Evolutionary conservation across 2,797 vertebrate genomes (phyloP).

Genomic region (Hemibagrus guttatus): DNA sequence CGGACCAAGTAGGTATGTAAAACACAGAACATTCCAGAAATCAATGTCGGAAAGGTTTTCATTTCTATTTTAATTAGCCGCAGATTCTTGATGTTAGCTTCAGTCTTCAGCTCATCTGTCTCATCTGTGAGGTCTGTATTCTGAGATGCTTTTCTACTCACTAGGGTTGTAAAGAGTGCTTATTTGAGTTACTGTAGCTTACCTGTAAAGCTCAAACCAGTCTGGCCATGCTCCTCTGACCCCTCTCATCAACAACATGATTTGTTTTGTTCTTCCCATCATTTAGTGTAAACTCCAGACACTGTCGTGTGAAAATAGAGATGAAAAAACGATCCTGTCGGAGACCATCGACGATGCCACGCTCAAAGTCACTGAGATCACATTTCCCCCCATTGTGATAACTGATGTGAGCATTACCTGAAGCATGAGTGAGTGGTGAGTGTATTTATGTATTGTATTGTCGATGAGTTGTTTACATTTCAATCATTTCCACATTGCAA

Average conservation of each 20-base stretch:
- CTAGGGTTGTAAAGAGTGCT: background rate
- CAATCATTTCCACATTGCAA: background rate
- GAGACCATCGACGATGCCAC: background rate
- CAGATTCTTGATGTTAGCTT: too few species aligned
- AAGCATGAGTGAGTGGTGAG: background rate
- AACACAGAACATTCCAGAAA: background rate
- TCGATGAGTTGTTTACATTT: background rate
- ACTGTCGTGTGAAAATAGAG: background rate
- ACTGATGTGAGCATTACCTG: background rate
- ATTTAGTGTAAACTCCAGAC: background rate
- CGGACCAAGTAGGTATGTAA: background rate
- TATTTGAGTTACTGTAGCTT: background rate
- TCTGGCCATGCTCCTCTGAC: background rate
- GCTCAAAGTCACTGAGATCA: background rate
- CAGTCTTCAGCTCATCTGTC: too few species aligned
- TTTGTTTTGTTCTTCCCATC: background rate
- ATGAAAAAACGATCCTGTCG: background rate
- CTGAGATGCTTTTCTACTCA: background rate
- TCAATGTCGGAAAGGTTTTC: background rate
- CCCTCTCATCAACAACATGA: too few species aligned
- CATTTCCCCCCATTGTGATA: background rate
- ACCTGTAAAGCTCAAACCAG: background rate
- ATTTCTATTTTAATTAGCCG: background rate
- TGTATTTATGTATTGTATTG: background rate
- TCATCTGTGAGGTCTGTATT: background rate